Evolutionary conservation across 2,888 invertebrate genomes (phyloP).

Genomic region (Celastrina argiolus): DNA sequence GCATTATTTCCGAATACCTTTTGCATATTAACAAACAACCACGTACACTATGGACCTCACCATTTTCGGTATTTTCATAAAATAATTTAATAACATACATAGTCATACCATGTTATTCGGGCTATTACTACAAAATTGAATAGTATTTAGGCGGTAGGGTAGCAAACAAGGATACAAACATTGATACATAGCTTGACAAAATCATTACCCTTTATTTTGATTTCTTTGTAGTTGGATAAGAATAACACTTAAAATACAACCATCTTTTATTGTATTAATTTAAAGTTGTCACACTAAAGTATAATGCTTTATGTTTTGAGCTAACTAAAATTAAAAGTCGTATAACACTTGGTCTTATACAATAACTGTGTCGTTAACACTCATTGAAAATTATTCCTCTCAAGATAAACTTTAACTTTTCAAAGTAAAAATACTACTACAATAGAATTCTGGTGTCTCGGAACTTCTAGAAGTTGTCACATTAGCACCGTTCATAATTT

Average conservation of each 20-base stretch:
- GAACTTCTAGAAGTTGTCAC: conserved; percentile 4
- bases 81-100: no score
- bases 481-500: conserved; percentile 8
- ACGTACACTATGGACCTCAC: not conserved
- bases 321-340: no score
- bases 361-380: not conserved
- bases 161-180: no score
- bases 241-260: not conserved
- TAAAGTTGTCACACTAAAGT: not conserved
- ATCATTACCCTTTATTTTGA: no score
- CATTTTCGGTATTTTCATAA: no score
- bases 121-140: no score
- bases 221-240: no score
- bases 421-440: not conserved
- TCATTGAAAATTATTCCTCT: not conserved
- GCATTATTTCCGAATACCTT: conserved; percentile 19
- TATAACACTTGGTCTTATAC: not conserved
- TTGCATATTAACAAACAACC: conserved; percentile 7
- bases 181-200: no score
- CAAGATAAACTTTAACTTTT: not conserved
- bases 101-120: no score
- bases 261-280: not conserved
- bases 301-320: no score
- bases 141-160: no score
- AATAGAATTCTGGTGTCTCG: conserved; percentile 1